Conservation (phyloP, 2,888 invertebrate genomes). For the Pantelozetes paolii region DNA sequence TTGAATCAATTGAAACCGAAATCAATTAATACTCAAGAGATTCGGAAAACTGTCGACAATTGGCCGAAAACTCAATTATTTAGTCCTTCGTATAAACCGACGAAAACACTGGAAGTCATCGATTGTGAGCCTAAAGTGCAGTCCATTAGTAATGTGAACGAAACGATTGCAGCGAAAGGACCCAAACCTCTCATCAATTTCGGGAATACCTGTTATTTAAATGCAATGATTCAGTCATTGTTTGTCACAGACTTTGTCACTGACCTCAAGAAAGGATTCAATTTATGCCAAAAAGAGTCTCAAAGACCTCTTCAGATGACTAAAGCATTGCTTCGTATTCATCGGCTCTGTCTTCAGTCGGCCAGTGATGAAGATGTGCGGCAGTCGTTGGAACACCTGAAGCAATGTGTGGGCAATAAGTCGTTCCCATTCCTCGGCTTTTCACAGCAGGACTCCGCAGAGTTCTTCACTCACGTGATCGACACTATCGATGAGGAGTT, state of each 20-base stretch:
- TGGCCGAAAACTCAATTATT: no score
- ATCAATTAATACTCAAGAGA: no score
- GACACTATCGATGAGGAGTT: conserved; percentile 34
- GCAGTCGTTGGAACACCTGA: neutral
- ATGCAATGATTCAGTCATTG: conserved; percentile 35
- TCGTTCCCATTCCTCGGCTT: neutral
- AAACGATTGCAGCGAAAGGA: no score
- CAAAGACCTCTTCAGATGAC: neutral
- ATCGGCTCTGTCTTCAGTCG: neutral
- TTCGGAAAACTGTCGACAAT: no score
- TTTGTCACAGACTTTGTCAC: conserved; percentile 22
- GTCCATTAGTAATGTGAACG: no score
- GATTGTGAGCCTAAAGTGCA: no score
- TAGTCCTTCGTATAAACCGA: no score
- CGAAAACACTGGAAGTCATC: no score
- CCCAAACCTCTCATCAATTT: conserved; percentile 31
- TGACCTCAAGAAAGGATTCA: neutral
- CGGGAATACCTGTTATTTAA: conserved; percentile 39
- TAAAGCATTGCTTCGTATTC: neutral
- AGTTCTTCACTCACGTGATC: conserved; percentile 38
- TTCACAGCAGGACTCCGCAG: conserved; percentile 41
- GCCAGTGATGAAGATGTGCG: no score
- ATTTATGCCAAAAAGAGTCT: neutral
- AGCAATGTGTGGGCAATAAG: conserved; percentile 22
- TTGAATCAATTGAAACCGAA: no score